Conservation (phyloP, 2,888 invertebrate species). For the Rutpela maculata region DNA sequence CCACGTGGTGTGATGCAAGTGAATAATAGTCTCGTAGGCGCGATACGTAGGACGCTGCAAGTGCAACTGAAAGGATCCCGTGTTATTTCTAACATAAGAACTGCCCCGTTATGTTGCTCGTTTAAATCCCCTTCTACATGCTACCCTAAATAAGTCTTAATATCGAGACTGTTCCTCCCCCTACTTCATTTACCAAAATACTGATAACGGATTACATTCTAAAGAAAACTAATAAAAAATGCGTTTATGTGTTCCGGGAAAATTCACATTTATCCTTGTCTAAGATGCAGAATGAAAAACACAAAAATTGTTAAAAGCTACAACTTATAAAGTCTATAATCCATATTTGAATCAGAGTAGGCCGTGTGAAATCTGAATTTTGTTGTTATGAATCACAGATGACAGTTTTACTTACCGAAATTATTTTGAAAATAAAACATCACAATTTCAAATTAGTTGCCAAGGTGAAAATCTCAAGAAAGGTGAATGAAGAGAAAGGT, state of each 20-base stretch:
- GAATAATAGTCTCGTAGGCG: constrained; percentile 43
- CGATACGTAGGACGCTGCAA: constrained; percentile 54
- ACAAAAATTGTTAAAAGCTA: too few species aligned
- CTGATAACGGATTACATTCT: constrained; percentile 59
- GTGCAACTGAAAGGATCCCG: constrained; percentile 61
- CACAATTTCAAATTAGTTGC: too few species aligned
- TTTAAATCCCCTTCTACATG: constrained; percentile 66
- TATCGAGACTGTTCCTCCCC: constrained; percentile 65
- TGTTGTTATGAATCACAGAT: too few species aligned
- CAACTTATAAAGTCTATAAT: too few species aligned
- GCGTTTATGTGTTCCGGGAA: background rate
- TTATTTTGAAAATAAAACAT: too few species aligned
- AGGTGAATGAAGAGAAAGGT: too few species aligned
- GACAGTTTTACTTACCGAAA: too few species aligned
- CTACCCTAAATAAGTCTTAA: constrained; percentile 72
- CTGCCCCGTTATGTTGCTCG: constrained; percentile 56
- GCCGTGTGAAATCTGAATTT: too few species aligned
- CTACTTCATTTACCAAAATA: constrained; percentile 59
- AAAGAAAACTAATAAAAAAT: constrained; percentile 42
- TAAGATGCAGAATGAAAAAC: too few species aligned
- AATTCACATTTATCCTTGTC: background rate
- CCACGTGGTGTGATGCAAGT: constrained; percentile 48
- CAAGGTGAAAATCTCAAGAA: too few species aligned
- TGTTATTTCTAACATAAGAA: constrained; percentile 57
- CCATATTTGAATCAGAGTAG: too few species aligned